Base-by-base conservation (phyloP, 2,797 vertebrate species). In the Florisuga fusca region DNA sequence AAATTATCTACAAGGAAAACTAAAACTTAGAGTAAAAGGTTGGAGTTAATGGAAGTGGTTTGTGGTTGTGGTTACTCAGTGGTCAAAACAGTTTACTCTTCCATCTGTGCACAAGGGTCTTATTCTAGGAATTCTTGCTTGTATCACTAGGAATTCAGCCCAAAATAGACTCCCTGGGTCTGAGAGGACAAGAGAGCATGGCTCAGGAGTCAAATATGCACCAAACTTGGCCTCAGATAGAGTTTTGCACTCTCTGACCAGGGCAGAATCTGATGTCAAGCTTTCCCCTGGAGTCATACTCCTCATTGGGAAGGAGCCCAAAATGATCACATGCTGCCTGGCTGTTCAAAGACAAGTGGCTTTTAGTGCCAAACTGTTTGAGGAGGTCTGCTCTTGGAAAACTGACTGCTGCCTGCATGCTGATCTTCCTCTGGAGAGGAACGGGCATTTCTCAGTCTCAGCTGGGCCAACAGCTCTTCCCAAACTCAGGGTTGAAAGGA, bases 51-150 rank as follows among this genome's bases (percentile, higher is more conserved):
- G 87, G 89, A 91, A 94, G 83, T 89, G 89, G 89, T 85, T 92
- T 61, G 51, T 93, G 88, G 72, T 87, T 93, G 85, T 93, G 94
- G 69, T 89, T 93, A 61, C 61, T 55, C 34, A 33, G 80, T 61
- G 87, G 88, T 89, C 63, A 74, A 57, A 86, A 76, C 46, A 84
- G 57, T 82, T 91, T 84, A 63, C 80, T 91, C 63, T 74, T 90
- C 93, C 74, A 64, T 94, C 74, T 91, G 33, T 4, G 31, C 41
- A 51, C 80, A 90, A 79, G 54, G 83, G 77, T 86, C 83, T 94
- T 93, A 82, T 93, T 96, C 93, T 96, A 96, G 87, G 89, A 96
- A 94, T 90, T 94, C 77, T 63, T 93, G 61, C 67, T 91, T 3
- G 4, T 89, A 82, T 89, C 92, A 76, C 81, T 77, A 86, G 89